Conservation (phyloP, 2,797 vertebrate species). For the Ara ararauna region DNA sequence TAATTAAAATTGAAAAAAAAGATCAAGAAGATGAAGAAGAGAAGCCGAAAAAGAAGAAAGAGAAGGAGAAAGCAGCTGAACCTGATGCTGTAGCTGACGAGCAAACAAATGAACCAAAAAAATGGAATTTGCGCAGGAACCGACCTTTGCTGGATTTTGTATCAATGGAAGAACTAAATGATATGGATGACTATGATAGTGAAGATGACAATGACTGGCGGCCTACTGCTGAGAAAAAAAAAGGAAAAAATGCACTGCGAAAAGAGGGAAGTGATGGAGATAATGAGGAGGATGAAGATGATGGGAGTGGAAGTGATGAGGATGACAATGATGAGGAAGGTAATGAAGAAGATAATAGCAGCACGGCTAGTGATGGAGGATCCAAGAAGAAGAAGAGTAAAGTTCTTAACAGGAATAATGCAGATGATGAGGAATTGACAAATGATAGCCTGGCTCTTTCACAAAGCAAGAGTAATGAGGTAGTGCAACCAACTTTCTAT, state of each 20-base stretch:
- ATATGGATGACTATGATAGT: constrained; percentile 98
- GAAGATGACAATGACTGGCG: constrained; percentile 99
- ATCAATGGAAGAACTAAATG: constrained; percentile 95
- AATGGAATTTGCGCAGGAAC: constrained; percentile 97
- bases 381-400: constrained; percentile 90
- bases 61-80: constrained; percentile 78
- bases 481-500: constrained; percentile 85
- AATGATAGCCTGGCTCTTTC: constrained; percentile 96
- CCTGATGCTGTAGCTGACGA: constrained; percentile 79
- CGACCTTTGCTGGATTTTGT: constrained; percentile 94
- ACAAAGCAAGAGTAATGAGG: constrained; percentile 97
- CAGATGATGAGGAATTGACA: constrained; percentile 96
- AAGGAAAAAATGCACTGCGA: constrained; percentile 79
- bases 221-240: constrained; percentile 88
- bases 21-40: constrained; percentile 80
- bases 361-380: constrained; percentile 89
- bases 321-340: constrained; percentile 83
- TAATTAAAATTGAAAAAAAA: constrained; percentile 84
- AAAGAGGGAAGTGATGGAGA: constrained; percentile 88
- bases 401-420: constrained; percentile 84
- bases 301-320: constrained; percentile 83
- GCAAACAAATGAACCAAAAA: constrained; percentile 88
- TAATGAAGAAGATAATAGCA: constrained; percentile 83
- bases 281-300: constrained; percentile 85
- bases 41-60: constrained; percentile 84